These are phyloP conservation scores for Pelobates fuscus DNA, from an alignment of 2,113 vertebrate species.

Conservation along the genomic window DNA sequence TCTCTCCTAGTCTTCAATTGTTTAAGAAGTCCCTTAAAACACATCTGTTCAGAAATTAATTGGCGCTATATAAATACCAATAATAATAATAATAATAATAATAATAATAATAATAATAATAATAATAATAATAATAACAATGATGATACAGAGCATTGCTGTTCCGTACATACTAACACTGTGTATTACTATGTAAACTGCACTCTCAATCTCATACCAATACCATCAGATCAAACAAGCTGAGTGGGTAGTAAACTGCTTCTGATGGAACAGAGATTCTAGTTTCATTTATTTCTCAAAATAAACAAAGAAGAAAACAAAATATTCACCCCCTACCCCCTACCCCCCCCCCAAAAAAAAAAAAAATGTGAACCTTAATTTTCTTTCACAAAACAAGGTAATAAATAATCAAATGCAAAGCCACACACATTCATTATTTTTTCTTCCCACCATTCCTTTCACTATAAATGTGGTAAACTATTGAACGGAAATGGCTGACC, in stretches of 20 bases:
- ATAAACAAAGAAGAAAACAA: too few relatives aligned
- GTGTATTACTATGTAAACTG: background rate
- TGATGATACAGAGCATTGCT: too few relatives aligned
- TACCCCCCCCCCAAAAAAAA: too few relatives aligned
- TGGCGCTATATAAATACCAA: too few relatives aligned
- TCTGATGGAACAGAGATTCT: background rate
- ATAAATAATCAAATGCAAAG: constrained; percentile 21
- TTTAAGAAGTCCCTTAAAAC: too few relatives aligned
- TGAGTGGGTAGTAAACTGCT: background rate
- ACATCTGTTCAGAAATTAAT: too few relatives aligned
- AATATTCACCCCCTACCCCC: too few relatives aligned
- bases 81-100: too few relatives aligned
- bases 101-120: too few relatives aligned
- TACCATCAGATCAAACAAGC: background rate
- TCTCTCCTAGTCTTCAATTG: too few relatives aligned
- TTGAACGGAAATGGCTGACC: constrained; percentile 32
- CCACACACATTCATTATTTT: constrained; percentile 26
- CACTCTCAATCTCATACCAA: constrained; percentile 7
- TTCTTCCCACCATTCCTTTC: constrained; percentile 22
- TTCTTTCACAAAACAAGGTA: constrained; percentile 11
- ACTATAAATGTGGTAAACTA: constrained; percentile 29
- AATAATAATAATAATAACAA: too few relatives aligned
- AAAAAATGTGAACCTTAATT: background rate
- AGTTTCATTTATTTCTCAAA: constrained; percentile 5
- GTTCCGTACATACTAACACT: too few relatives aligned